Base-by-base conservation (phyloP, 2,113 vertebrate species). In the Ivindomyrus marchei region DNA sequence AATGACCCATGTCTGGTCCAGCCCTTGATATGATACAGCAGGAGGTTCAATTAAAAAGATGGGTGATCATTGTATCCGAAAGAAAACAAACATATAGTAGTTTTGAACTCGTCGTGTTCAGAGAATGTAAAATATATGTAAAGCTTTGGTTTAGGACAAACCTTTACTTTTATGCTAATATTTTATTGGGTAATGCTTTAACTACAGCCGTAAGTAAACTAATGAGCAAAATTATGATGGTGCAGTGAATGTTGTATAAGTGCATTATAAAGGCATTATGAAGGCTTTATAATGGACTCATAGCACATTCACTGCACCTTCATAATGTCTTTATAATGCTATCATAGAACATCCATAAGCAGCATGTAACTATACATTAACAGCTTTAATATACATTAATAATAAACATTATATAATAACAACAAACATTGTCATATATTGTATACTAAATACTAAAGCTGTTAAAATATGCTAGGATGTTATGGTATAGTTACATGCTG, bases 1-100 rank as follows among this genome's bases (percentile, higher is more conserved):
- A 97, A 97, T 89, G 96, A 97, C 0, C 97, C 96, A 88, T 98
- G 94, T 92, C 95, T 97, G 94, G 94, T 98, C 98, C 98, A 99
- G 4, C 97, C 97, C 98, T 99, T 83, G 49, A 49, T 56, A n/a
- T 45, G 84, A 91, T 89, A 9, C 91, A 93, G 10, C 7, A 91
- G 1, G 21, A 62, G 45, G 27, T 46, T 19, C 3, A 21, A 15
- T 46, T 24, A 89, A 80, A 21, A 53, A 24, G 1, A 89, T 19
- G 1, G 24, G n/a, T 85, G 19, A 53, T 58, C n/a, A n/a, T n/a
- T n/a, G 13, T 52, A 50, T 49, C 19, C 15, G 13, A 10, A 24
- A 66, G 47, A 89, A 39, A 45, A 24, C 42, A 88, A 10, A n/a
- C 50, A 46, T 91, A 27, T 80, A 10, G 5, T 21, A 39, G 39